Conservation (phyloP, 2,113 vertebrate genomes). For the Candoia aspera region DNA sequence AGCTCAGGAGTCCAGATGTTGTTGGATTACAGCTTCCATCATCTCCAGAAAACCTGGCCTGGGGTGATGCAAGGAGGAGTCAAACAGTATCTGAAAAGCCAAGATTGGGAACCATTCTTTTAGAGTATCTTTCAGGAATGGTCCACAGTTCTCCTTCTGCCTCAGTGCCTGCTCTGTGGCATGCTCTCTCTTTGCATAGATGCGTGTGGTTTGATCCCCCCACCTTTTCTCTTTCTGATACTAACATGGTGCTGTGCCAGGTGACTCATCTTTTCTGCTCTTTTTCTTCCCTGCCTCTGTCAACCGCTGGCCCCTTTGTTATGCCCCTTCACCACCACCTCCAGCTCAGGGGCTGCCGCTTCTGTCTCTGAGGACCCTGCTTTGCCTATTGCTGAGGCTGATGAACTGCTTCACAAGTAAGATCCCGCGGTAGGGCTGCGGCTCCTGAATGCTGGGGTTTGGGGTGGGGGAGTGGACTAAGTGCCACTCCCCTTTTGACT, state of each 20-base stretch:
- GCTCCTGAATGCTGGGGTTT: neutral
- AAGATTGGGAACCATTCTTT: neutral
- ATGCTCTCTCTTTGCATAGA: neutral
- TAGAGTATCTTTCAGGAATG: neutral
- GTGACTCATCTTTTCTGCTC: conserved; percentile 28
- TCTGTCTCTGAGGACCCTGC: conserved; percentile 83
- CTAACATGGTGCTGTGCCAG: conserved; percentile 36
- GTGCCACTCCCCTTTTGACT: neutral
- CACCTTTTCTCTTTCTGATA: neutral
- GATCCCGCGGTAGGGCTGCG: conserved; percentile 40
- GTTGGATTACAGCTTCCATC: neutral
- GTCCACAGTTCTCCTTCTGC: neutral
- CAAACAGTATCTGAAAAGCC: too few species aligned
- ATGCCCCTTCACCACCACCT: conserved; percentile 47
- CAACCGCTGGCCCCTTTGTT: conserved; percentile 22
- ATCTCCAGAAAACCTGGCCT: neutral
- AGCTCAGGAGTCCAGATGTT: neutral
- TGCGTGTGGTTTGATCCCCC: neutral
- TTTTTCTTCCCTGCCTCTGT: conserved; percentile 24
- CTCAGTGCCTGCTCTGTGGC: neutral
- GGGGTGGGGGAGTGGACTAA: neutral
- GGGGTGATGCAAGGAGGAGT: neutral
- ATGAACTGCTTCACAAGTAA: conserved; percentile 95
- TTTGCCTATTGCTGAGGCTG: conserved; percentile 87
- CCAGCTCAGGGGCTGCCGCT: conserved; percentile 66